Conservation (phyloP, 2,113 vertebrate genomes). For the Amblyornis subalaris region DNA sequence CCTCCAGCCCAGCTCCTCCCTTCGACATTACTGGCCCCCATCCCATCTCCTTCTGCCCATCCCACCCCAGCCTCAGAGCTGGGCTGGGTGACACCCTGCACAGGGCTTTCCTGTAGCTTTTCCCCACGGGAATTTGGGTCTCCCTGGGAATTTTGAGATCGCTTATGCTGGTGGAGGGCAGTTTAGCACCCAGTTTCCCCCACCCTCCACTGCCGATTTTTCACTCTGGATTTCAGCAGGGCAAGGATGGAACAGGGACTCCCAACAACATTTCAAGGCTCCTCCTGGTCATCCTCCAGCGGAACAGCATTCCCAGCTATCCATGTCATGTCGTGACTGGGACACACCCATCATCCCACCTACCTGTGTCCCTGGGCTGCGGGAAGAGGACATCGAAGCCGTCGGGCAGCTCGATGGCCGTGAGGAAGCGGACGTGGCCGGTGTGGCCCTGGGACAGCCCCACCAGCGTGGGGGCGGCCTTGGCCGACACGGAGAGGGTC, state of each 20-base stretch:
- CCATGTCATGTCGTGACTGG: rapidly evolving
- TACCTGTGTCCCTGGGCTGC: not conserved
- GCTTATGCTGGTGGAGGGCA: rapidly evolving
- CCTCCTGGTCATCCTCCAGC: rapidly evolving
- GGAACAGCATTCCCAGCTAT: rapidly evolving
- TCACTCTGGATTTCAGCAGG: not conserved
- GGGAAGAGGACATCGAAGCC: conserved; percentile 85
- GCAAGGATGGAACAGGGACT: rapidly evolving
- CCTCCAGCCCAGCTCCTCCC: not conserved
- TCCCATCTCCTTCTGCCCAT: not conserved
- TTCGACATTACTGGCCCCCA: rapidly evolving
- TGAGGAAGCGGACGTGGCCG: conserved; percentile 94
- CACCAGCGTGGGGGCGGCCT: conserved; percentile 77
- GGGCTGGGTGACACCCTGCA: too few relatives aligned
- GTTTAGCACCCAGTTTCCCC: rapidly evolving
- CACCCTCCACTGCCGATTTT: not conserved
- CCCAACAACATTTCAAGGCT: rapidly evolving
- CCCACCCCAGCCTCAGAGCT: too few relatives aligned
- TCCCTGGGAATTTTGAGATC: not conserved
- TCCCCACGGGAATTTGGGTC: not conserved
- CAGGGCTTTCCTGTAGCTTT: rapidly evolving
- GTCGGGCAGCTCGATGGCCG: conserved; percentile 90
- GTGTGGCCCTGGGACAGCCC: conserved; percentile 95
- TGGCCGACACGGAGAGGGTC: conserved; percentile 79
- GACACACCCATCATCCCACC: rapidly evolving